Base-by-base conservation (phyloP, 2,113 vertebrate genomes). In the Pseudolaguvia tuberculata region DNA sequence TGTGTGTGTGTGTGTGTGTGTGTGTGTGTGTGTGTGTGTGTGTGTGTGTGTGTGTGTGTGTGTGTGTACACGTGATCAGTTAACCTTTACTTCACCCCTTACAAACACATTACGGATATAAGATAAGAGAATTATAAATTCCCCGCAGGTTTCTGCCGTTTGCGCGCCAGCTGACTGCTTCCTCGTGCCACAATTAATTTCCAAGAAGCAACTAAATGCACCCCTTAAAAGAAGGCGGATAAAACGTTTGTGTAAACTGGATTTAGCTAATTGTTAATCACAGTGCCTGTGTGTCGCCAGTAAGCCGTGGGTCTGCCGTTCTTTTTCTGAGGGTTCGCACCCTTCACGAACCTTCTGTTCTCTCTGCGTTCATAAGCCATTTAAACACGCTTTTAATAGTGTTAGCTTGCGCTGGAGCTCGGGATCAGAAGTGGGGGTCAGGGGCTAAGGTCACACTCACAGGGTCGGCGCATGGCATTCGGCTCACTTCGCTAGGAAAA, bases 331-430 rank as follows among this genome's bases (percentile, higher is more conserved):
- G 45, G 72, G 82, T 72, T 73, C 70, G 56, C 62, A 35, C 75
- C 73, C 50, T n/a, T 75, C 18, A 25, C 81, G 78, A 85, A 83
- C 80, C 66, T 70, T 82, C 66, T 78, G 62, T 82, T 75, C 71
- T 72, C 61, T 78, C 67, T 79, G 80, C 80, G 80, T 78, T 85
- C 83, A 85, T 86, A 86, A 87, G 83, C 87, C 84, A 87, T 85
- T 84, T 81, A 84, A 87, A 87, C 82, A 85, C 58, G 79, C 76
- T 84, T 86, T 85, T 87, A 86, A 87, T 87, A 79, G 83, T 86
- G 84, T 86, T 84, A 85, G 78, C 81, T 79, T 74, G 72, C 52
- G 73, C 79, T 51, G 18, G 48, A 27, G 56, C 68, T 75, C 48
- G 23, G 63, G 27, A 72, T 75, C 68, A 56, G 76, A 66, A 55